Evolutionary conservation across 2,113 vertebrate species (phyloP).

Genomic region (Sylvietta virens): DNA sequence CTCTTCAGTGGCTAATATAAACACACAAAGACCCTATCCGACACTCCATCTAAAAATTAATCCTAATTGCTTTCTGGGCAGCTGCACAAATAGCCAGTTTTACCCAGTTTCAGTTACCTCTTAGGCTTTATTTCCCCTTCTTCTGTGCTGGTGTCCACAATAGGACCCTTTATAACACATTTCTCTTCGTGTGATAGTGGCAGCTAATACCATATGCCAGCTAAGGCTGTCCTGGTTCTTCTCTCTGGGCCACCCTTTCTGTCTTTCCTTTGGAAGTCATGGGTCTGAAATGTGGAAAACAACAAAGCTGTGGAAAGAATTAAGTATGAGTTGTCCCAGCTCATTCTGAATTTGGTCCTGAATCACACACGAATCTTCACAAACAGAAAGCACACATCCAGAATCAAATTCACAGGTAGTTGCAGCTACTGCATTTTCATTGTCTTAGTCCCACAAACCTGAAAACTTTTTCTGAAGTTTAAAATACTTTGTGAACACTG

Average conservation of each 20-base stretch:
- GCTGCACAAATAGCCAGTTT: slow-evolving; percentile 29
- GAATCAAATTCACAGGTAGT: background rate
- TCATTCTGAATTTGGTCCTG: background rate
- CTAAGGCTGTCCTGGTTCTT: background rate
- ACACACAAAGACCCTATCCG: background rate
- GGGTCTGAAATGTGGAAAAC: background rate
- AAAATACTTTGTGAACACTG: background rate
- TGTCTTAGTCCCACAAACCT: background rate
- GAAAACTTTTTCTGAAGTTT: background rate
- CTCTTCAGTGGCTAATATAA: slow-evolving; percentile 5
- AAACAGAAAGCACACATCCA: background rate
- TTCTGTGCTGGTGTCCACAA: background rate
- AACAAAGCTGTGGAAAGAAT: background rate
- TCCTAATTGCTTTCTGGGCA: slow-evolving; percentile 24
- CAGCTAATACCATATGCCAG: background rate
- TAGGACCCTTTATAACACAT: background rate
- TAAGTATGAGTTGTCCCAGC: background rate
- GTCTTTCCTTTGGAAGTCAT: background rate
- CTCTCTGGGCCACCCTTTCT: background rate
- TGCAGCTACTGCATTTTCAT: background rate
- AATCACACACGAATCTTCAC: background rate
- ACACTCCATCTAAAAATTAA: slow-evolving; percentile 38
- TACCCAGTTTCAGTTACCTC: background rate
- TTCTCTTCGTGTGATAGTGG: background rate
- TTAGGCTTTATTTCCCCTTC: background rate